Conservation (phyloP, 1,140 invertebrate genomes). For the Lordiphosa stackelbergi region DNA sequence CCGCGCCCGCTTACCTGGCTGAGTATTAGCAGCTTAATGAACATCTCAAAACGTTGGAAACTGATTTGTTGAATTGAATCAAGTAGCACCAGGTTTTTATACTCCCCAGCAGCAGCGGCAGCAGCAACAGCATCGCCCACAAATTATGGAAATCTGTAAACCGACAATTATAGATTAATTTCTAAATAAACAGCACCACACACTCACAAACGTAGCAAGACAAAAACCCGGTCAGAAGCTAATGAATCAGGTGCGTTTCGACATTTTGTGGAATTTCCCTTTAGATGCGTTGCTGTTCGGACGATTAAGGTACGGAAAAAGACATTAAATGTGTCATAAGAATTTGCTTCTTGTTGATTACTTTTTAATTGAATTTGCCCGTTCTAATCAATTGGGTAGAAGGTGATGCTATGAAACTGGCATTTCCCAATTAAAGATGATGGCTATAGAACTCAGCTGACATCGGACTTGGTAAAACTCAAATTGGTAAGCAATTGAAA, state of each 20-base stretch:
- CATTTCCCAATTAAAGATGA: not conserved
- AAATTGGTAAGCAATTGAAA: conserved; percentile 12
- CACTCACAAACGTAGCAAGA: conserved; percentile 7
- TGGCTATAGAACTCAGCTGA: not conserved
- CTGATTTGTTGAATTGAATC: conserved; percentile 9
- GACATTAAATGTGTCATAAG: conserved; percentile 8
- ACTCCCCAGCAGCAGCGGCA: conserved; percentile 14
- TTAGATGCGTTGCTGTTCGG: not conserved
- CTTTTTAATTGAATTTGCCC: conserved; percentile 28
- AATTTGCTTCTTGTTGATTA: not conserved
- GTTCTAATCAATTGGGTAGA: conserved; percentile 35
- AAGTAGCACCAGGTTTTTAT: conserved; percentile 38
- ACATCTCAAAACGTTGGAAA: conserved; percentile 28
- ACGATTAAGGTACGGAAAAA: not conserved
- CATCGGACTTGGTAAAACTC: conserved; percentile 8
- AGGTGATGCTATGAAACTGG: conserved; percentile 25
- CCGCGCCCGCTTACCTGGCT: conserved; percentile 31
- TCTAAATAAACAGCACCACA: conserved; percentile 13
- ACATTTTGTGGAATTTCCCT: conserved; percentile 7
- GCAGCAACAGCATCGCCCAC: conserved; percentile 20
- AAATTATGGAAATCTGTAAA: conserved; percentile 38
- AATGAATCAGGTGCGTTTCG: conserved; percentile 6
- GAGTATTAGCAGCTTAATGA: conserved; percentile 44
- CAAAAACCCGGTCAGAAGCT: conserved; percentile 7
- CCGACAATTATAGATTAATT: conserved; percentile 17